A percentile compares a stretch with the other conserved stretches of the same genome.
phyloP scores from a whole-genome alignment of 2,797 vertebrate genomes.

The Gymnoscopelus braueri region DNA sequence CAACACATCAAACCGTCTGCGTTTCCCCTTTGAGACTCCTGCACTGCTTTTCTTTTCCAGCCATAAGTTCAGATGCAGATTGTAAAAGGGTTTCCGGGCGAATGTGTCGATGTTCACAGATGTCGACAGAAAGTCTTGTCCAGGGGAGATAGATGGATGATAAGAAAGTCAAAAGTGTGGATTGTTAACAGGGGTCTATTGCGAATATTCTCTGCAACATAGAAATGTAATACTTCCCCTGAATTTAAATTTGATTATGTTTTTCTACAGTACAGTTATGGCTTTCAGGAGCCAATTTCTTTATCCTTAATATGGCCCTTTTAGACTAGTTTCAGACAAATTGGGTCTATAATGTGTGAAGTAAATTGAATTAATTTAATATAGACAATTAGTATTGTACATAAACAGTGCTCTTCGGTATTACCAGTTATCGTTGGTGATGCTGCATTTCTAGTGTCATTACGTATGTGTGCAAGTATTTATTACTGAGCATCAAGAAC shows the following conservation, averaged over 20 bases:
- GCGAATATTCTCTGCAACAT: neutral
- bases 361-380: too few relatives aligned
- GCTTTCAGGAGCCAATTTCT: too few relatives aligned
- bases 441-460: too few relatives aligned
- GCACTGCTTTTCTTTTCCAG: constrained; percentile 11
- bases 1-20: constrained; percentile 11
- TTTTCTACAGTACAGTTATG: neutral
- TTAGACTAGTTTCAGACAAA: too few relatives aligned
- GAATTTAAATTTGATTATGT: neutral
- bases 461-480: neutral
- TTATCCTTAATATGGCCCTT: too few relatives aligned
- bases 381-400: too few relatives aligned
- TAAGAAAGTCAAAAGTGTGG: too few relatives aligned
- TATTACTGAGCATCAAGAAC: neutral
- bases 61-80: constrained; percentile 18
- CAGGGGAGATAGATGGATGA: neutral
- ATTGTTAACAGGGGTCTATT: too few relatives aligned
- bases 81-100: neutral
- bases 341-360: too few relatives aligned
- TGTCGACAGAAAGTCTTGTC: neutral
- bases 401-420: neutral
- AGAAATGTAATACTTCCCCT: neutral
- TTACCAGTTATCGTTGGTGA: neutral
- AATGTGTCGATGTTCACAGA: neutral
- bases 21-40: constrained; percentile 10